Evolutionary conservation across 1,140 invertebrate genomes (phyloP).

Genomic region (Agraylea sexmaculata): DNA sequence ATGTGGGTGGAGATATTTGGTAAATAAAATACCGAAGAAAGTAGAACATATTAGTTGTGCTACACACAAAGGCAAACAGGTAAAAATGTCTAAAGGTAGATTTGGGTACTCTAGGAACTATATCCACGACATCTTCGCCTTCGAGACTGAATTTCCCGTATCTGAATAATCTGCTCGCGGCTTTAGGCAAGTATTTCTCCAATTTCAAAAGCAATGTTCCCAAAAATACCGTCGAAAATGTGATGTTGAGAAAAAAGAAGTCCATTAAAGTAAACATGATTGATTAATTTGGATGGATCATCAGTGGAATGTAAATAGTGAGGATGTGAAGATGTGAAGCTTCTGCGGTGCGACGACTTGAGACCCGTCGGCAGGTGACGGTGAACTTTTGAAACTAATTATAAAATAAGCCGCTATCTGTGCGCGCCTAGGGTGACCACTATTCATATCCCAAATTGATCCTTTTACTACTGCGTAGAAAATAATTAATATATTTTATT

Average conservation of each 20-base stretch:
- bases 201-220: conserved; percentile 47
- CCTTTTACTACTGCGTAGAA: too few relatives aligned
- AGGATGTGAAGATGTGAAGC: too few relatives aligned
- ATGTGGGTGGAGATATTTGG: conserved; percentile 30
- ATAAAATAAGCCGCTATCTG: too few relatives aligned
- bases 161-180: conserved; percentile 46
- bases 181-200: conserved; percentile 49
- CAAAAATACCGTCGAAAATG: conserved; percentile 36
- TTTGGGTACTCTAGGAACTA: conserved; percentile 43
- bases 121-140: conserved; percentile 34
- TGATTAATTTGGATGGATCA: too few relatives aligned
- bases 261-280: conserved; percentile 46
- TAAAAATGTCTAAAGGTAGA: conserved; percentile 67
- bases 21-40: conserved; percentile 38
- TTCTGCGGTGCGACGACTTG: too few relatives aligned
- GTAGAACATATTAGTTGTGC: conserved; percentile 35
- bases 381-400: too few relatives aligned
- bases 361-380: too few relatives aligned
- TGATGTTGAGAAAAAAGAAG: conserved; percentile 40
- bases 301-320: too few relatives aligned
- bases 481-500: too few relatives aligned
- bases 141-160: conserved; percentile 57
- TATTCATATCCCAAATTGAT: too few relatives aligned
- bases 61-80: conserved; percentile 46
- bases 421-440: too few relatives aligned